phyloP scores from a whole-genome alignment of 2,888 invertebrate species.

The Rapana venosa region DNA sequence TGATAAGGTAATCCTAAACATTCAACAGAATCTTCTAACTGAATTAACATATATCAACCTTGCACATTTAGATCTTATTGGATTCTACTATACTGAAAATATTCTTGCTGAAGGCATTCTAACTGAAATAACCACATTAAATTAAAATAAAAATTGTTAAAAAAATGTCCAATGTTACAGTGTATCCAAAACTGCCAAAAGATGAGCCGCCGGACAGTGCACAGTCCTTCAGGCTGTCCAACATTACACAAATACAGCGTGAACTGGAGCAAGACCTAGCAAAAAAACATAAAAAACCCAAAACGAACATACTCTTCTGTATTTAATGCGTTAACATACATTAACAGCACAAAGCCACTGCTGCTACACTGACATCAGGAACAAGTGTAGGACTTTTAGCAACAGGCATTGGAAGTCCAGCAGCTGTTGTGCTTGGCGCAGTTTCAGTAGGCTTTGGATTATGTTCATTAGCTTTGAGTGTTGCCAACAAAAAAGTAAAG shows the following conservation, averaged over 20 bases:
- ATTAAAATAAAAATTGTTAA: too few relatives aligned
- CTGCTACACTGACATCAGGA: background rate
- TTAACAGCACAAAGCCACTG: background rate
- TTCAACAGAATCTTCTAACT: background rate
- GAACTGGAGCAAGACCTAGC: background rate
- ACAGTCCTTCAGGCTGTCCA: background rate
- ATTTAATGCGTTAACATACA: background rate
- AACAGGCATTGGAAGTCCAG: background rate
- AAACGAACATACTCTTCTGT: background rate
- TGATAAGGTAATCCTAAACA: background rate
- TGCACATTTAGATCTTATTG: background rate
- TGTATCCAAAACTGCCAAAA: too few relatives aligned
- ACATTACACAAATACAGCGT: background rate
- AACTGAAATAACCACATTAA: too few relatives aligned
- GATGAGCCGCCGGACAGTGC: too few relatives aligned
- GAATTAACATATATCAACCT: background rate
- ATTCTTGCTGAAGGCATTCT: too few relatives aligned
- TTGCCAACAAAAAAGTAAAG: background rate
- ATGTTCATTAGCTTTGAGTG: background rate
- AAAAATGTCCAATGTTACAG: too few relatives aligned
- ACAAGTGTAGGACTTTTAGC: background rate
- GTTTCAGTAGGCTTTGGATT: background rate
- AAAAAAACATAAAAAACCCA: background rate
- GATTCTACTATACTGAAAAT: background rate
- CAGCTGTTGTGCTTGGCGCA: background rate